Conservation (phyloP, 2,888 invertebrate genomes). For the Autographa pulchrina region DNA sequence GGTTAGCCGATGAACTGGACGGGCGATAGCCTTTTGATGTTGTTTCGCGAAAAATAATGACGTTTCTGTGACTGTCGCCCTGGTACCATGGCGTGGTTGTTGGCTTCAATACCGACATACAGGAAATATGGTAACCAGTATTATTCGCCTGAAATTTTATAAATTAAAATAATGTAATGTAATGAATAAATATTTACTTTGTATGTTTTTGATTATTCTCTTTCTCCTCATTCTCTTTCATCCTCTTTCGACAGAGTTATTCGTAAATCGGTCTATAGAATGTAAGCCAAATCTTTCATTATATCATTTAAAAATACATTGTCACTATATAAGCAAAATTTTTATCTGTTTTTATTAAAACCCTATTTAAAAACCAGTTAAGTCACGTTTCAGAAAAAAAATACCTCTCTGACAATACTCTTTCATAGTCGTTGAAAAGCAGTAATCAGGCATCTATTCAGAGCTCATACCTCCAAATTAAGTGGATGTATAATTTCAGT, state of each 20-base stretch:
- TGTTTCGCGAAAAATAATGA: constrained; percentile 1
- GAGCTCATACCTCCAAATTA: constrained; percentile 24
- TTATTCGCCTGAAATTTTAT: too few species aligned
- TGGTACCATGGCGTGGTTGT: not conserved
- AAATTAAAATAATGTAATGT: too few species aligned
- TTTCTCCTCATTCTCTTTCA: too few species aligned
- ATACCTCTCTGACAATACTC: not conserved
- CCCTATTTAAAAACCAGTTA: not conserved
- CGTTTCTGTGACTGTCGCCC: not conserved
- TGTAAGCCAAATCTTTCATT: too few species aligned
- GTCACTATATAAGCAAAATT: too few species aligned
- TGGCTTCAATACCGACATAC: not conserved
- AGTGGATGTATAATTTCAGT: constrained; percentile 41
- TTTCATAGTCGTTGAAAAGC: constrained; percentile 34
- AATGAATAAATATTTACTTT: too few species aligned
- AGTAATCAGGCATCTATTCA: constrained; percentile 37
- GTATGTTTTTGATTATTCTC: too few species aligned
- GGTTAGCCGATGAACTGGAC: constrained; percentile 6
- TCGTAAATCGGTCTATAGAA: too few species aligned
- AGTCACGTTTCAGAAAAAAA: not conserved
- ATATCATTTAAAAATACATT: too few species aligned
- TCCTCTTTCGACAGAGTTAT: too few species aligned
- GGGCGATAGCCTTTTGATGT: constrained; percentile 9
- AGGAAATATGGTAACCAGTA: not conserved
- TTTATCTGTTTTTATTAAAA: not conserved